A percentile compares a stretch with the other conserved stretches of the same genome.
phyloP scores from a whole-genome alignment of 2,113 vertebrate genomes.

The Phaetusa simplex region DNA sequence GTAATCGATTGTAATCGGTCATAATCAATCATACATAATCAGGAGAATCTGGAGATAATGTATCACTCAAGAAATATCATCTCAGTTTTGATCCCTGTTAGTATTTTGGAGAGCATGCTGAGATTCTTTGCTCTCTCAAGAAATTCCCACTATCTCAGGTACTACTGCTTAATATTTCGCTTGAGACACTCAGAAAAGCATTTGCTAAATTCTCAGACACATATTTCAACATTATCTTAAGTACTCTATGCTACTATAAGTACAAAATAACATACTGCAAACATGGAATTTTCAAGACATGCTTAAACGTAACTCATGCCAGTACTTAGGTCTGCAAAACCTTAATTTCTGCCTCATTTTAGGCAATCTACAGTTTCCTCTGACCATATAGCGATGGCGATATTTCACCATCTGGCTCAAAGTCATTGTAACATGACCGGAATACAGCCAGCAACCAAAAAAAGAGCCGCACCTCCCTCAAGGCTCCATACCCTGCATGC shows the following conservation, averaged over 20 bases:
- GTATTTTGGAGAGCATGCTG: background rate
- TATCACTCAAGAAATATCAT: background rate
- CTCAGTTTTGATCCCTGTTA: background rate
- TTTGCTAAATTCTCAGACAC: conserved; percentile 19
- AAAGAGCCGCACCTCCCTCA: background rate
- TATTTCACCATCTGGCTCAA: background rate
- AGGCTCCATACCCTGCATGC: background rate
- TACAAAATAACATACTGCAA: background rate
- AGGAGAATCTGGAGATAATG: background rate
- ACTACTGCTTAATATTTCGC: background rate
- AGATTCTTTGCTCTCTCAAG: background rate
- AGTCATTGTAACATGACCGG: background rate
- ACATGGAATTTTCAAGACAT: background rate
- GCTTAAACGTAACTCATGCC: background rate
- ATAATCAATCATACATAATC: background rate
- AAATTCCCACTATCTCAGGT: background rate
- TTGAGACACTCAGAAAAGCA: background rate
- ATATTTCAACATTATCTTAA: background rate
- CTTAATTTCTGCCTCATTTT: background rate
- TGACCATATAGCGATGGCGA: background rate
- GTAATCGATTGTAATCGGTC: background rate
- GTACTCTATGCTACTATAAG: background rate
- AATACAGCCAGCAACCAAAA: background rate
- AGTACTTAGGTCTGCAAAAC: background rate
- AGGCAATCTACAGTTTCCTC: background rate